Evolutionary conservation across 2,113 vertebrate species (phyloP).

Genomic region (Noctilio leporinus): DNA sequence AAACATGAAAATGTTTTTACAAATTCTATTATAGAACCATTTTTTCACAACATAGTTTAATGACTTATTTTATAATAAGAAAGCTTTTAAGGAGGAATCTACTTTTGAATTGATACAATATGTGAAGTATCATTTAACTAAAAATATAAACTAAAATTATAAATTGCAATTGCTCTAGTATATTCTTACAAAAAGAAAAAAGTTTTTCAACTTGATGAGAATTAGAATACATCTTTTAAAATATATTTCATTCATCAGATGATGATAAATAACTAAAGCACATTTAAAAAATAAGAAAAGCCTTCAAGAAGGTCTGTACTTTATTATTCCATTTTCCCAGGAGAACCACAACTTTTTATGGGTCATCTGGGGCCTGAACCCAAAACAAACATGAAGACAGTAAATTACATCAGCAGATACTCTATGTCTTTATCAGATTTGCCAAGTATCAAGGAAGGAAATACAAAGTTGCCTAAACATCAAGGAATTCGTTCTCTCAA

Average conservation of each 20-base stretch:
- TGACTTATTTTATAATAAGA: background rate
- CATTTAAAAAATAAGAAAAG: conserved; percentile 1
- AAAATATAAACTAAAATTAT: background rate
- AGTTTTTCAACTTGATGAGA: background rate
- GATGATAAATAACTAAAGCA: conserved; percentile 51
- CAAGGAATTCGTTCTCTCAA: background rate
- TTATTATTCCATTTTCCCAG: conserved; percentile 67
- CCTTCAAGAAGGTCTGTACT: conserved; percentile 44
- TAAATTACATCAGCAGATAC: conserved; percentile 72
- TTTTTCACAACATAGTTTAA: background rate
- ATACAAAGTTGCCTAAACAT: background rate
- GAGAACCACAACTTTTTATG: conserved; percentile 67
- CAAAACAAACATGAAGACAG: conserved; percentile 69
- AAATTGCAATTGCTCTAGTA: background rate
- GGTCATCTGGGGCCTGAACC: conserved; percentile 70
- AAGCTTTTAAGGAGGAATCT: background rate
- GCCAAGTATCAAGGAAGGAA: background rate
- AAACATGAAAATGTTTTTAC: background rate
- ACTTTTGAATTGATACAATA: background rate
- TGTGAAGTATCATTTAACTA: background rate
- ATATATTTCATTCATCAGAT: background rate
- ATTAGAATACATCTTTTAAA: background rate
- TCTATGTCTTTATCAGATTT: conserved; percentile 62
- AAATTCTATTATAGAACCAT: background rate
- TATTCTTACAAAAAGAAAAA: background rate